Base-by-base conservation (phyloP, 2,113 vertebrate species). In the Lamprotornis superbus region DNA sequence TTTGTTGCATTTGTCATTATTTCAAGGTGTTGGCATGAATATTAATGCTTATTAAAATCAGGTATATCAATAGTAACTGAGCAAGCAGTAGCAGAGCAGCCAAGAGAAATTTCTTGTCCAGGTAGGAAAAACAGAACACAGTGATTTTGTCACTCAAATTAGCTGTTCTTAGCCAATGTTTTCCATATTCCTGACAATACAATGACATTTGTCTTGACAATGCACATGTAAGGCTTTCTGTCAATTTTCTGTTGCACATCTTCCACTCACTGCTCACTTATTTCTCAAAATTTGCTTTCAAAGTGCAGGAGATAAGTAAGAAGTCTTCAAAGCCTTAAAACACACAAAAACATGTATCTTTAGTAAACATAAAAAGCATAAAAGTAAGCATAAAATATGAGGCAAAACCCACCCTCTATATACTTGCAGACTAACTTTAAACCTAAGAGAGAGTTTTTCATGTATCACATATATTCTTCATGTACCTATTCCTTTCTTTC, bases 321-420 rank as follows among this genome's bases (percentile, higher is more conserved):
- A 59, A 31, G 11, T 23, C 37, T 68, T 94, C 53, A 22, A 14
- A 24, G 3, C 20, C 28, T 7, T 63, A n/a, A 63, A 73, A 40
- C 24, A 70, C 7, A 57, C 18, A 8, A n/a, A 75, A 76, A 70
- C 5, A 49, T 18, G 5, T 6, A 87, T 25, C n/a, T 67, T 80
- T 42, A 87, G 11, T 40, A 40, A 40, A 40, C 39, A 12, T 40
- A 40, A 40, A 40, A 40, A 40, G 39, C 39, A 40, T 40, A 40
- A 40, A 40, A 40, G 39, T 40, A 40, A n/a, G 24, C 13, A 61
- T 21, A 35, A 94, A 75, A 28, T 27, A 39, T 6, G 24, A 61
- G 31, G 19, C 5, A 84, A 56, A 77, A 65, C 21, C 0, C 1
- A 5, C 11, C 1, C 19, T 67, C 3, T 15, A 1, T 44, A 21